Evolutionary conservation across 1,140 invertebrate species (phyloP).

Genomic region (Plectrocnemia conspersa): DNA sequence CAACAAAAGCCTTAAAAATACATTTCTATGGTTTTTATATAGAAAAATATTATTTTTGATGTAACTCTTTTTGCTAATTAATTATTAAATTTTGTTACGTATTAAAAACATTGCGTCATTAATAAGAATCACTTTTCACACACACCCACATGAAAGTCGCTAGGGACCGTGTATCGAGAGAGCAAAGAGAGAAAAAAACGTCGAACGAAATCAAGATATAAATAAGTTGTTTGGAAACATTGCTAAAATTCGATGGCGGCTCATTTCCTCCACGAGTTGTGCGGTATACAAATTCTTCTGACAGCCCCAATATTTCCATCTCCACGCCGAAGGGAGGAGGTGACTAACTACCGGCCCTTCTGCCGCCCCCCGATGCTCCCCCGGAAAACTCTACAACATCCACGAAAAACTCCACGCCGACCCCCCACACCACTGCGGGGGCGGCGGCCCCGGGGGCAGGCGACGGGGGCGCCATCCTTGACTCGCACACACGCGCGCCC

Average conservation of each 20-base stretch:
- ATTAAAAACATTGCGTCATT: too few species aligned
- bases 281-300: slow-evolving; percentile 36
- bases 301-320: slow-evolving; percentile 35
- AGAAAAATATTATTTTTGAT: not conserved
- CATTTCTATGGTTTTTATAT: not conserved
- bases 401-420: slow-evolving; percentile 31
- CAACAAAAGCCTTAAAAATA: too few species aligned
- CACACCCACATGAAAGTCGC: too few species aligned
- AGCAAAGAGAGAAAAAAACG: not conserved
- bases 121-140: too few species aligned
- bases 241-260: slow-evolving; percentile 34
- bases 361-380: slow-evolving; percentile 1
- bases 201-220: slow-evolving; percentile 10
- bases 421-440: slow-evolving; percentile 1
- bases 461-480: slow-evolving; percentile 1
- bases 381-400: slow-evolving; percentile 28
- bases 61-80: not conserved
- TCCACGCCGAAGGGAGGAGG: slow-evolving; percentile 17
- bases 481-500: slow-evolving; percentile 11
- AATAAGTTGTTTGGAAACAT: slow-evolving; percentile 18
- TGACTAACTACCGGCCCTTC: slow-evolving; percentile 28
- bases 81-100: not conserved
- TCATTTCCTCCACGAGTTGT: slow-evolving; percentile 34
- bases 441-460: too few species aligned
- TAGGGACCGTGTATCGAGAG: not conserved